A percentile compares a stretch with the other conserved stretches of the same genome.
Conservation (phyloP, 2,888 invertebrate species). For the Callimorpha dominula region DNA sequence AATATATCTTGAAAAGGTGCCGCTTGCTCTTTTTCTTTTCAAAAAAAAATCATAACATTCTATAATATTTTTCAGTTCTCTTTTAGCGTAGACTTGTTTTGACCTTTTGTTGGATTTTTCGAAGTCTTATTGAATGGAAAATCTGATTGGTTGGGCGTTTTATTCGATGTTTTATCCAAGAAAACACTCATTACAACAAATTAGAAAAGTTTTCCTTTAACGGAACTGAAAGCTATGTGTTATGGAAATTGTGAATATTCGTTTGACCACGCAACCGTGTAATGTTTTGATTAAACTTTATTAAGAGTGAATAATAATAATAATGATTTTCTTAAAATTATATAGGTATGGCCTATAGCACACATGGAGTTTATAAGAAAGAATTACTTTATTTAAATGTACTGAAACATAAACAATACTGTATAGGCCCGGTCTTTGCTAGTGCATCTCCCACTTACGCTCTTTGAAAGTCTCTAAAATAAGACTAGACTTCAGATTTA, state of each 20-base stretch:
- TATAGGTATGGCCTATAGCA: too few relatives aligned
- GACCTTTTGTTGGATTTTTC: conserved; percentile 16
- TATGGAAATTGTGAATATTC: background rate
- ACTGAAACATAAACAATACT: too few relatives aligned
- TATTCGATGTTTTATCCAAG: conserved; percentile 18
- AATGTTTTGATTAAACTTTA: background rate
- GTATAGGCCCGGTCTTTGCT: too few relatives aligned
- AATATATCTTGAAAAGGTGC: conserved; percentile 20
- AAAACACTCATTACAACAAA: conserved; percentile 13
- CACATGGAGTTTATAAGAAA: too few relatives aligned
- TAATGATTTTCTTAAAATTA: too few relatives aligned
- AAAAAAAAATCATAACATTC: conserved; percentile 30
- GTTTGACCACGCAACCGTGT: background rate
- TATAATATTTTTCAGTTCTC: conserved; percentile 18
- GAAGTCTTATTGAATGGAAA: conserved; percentile 16
- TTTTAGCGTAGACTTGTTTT: conserved; percentile 10
- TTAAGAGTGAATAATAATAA: background rate
- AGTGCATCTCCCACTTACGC: too few relatives aligned
- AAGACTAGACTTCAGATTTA: too few relatives aligned
- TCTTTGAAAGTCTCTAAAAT: too few relatives aligned
- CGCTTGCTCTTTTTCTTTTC: conserved; percentile 21
- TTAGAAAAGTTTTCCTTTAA: conserved; percentile 13
- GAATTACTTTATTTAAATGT: too few relatives aligned
- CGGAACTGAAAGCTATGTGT: background rate
- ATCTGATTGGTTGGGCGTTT: conserved; percentile 12